phyloP scores from a whole-genome alignment of 2,113 vertebrate genomes.

The Centrocercus urophasianus region DNA sequence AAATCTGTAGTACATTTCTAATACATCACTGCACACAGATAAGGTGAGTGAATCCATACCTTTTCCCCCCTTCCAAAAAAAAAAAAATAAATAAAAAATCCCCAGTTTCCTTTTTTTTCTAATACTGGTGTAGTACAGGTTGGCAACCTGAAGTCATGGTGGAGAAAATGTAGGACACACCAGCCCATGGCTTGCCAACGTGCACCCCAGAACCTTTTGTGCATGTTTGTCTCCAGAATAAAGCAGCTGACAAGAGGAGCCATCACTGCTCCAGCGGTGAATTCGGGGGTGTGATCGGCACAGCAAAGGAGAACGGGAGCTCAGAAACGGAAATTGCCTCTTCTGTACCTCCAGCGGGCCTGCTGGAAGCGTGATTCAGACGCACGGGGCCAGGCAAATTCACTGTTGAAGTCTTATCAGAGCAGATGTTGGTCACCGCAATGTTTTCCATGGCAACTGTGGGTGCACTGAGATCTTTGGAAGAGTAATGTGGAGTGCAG shows the following conservation, averaged over 20 bases:
- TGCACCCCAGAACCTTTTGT: neutral
- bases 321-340: neutral
- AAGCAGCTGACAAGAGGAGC: neutral
- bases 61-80: neutral
- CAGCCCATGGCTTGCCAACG: neutral
- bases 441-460: neutral
- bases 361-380: slow-evolving; percentile 21
- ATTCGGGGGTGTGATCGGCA: rapidly evolving
- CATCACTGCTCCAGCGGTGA: neutral
- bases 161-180: neutral
- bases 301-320: neutral
- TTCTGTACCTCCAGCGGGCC: neutral
- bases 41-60: neutral
- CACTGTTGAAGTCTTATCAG: neutral
- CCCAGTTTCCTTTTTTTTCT: neutral
- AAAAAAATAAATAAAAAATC: neutral
- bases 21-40: neutral
- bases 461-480: neutral
- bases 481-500: neutral
- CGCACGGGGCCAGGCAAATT: slow-evolving; percentile 2
- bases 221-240: neutral
- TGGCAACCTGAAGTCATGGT: neutral
- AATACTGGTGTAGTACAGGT: neutral
- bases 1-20: neutral
- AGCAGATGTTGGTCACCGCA: neutral